A percentile compares a stretch with the other conserved stretches of the same genome.
Evolutionary conservation across 2,113 vertebrate genomes (phyloP).

Genomic region (Zapornia atra): DNA sequence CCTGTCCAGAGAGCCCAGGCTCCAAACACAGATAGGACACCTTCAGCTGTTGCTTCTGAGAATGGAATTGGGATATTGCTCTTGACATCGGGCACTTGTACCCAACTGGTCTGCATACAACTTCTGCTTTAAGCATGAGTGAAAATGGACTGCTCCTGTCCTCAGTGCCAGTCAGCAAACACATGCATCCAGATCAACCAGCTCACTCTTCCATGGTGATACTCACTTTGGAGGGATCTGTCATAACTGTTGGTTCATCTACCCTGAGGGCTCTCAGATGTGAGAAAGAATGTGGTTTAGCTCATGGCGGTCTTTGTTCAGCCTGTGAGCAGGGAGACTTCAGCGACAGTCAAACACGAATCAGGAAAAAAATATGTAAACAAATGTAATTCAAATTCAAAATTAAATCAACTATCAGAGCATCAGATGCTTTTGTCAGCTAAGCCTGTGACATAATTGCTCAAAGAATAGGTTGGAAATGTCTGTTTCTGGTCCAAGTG

Average conservation of each 20-base stretch:
- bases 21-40: background rate
- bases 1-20: background rate
- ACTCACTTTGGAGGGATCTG: constrained; percentile 14
- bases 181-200: background rate
- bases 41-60: background rate
- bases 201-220: background rate
- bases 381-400: background rate
- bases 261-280: constrained; percentile 15
- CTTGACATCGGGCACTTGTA: background rate
- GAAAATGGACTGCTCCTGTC: background rate
- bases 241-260: constrained; percentile 19
- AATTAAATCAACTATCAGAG: background rate
- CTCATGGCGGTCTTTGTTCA: background rate
- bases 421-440: background rate
- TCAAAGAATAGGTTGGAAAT: background rate
- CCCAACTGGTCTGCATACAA: background rate
- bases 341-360: background rate
- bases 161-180: background rate
- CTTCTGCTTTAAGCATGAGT: background rate
- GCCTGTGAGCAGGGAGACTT: rapidly evolving
- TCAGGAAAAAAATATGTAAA: background rate
- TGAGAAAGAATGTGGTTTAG: background rate
- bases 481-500: rapidly evolving
- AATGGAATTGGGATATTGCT: background rate
- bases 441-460: rapidly evolving